These are phyloP conservation scores for Octopus bimaculoides DNA, from an alignment of 1,140 invertebrate genomes.

Conservation along the genomic window DNA sequence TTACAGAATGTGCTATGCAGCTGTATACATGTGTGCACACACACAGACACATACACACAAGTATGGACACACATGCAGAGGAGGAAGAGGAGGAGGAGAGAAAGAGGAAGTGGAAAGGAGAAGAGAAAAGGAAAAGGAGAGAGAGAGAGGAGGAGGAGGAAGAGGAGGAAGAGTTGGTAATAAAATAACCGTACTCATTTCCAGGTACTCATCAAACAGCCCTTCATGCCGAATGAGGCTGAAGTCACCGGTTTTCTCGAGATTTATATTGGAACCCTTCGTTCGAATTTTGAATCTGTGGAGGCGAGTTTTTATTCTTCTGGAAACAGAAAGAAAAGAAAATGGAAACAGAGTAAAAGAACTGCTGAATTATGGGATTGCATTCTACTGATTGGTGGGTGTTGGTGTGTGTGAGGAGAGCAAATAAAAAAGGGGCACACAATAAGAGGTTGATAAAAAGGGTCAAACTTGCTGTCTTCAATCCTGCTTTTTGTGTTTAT, in stretches of 20 bases:
- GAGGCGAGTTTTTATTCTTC: slow-evolving; percentile 64
- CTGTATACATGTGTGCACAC: too few species aligned
- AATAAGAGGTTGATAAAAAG: too few species aligned
- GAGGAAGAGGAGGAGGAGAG: too few species aligned
- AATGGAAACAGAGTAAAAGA: not conserved
- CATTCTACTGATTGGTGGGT: too few species aligned
- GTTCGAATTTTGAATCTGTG: slow-evolving; percentile 58
- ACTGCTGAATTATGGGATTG: too few species aligned
- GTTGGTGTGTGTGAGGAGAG: too few species aligned
- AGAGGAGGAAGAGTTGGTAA: not conserved
- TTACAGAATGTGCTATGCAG: too few species aligned
- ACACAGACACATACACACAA: too few species aligned
- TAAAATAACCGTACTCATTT: slow-evolving; percentile 75
- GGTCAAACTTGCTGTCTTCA: too few species aligned
- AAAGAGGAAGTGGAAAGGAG: not conserved
- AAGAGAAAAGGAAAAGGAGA: not conserved
- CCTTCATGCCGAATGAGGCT: slow-evolving; percentile 87
- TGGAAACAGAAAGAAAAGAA: slow-evolving; percentile 30
- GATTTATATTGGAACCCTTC: slow-evolving; percentile 40
- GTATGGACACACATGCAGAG: too few species aligned
- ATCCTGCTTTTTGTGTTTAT: too few species aligned
- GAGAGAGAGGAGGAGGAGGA: not conserved
- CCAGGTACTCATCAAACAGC: slow-evolving; percentile 93
- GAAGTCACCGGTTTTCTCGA: slow-evolving; percentile 89
- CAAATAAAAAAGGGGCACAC: too few species aligned